These are phyloP conservation scores for Apamea anceps DNA, from an alignment of 2,888 invertebrate species.

Conservation along the genomic window DNA sequence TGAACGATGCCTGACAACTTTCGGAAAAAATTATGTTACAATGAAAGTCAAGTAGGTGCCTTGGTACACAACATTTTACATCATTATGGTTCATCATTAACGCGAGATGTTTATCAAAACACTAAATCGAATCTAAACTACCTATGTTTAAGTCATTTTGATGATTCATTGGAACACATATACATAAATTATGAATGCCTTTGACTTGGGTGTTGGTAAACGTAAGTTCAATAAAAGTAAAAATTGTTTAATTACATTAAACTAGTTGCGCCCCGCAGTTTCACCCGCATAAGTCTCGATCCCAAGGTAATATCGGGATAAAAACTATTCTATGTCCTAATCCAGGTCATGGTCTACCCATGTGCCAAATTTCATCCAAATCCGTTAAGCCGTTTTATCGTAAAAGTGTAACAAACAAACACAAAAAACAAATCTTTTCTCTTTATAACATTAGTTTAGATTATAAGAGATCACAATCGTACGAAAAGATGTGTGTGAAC, in stretches of 20 bases:
- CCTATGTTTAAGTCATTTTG: background rate
- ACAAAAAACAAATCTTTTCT: too few species aligned
- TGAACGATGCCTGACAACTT: background rate
- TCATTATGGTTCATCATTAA: background rate
- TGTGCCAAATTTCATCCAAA: too few species aligned
- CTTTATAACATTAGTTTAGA: too few species aligned
- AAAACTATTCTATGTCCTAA: too few species aligned
- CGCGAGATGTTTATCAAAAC: background rate
- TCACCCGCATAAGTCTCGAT: too few species aligned
- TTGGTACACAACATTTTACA: constrained; percentile 5
- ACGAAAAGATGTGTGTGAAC: background rate
- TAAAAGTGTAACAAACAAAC: too few species aligned
- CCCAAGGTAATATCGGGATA: too few species aligned
- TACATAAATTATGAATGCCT: background rate
- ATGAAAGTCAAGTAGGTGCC: background rate
- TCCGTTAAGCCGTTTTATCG: too few species aligned
- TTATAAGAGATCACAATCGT: background rate
- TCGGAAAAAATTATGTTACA: background rate
- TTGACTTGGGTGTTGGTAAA: background rate
- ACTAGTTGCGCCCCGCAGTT: too few species aligned
- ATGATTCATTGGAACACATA: background rate
- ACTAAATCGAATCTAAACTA: constrained; percentile 1
- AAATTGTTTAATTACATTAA: background rate
- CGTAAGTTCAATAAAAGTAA: background rate
- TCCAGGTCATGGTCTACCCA: too few species aligned